Base-by-base conservation (phyloP, 2,113 vertebrate species). In the Aegotheles bennettii region DNA sequence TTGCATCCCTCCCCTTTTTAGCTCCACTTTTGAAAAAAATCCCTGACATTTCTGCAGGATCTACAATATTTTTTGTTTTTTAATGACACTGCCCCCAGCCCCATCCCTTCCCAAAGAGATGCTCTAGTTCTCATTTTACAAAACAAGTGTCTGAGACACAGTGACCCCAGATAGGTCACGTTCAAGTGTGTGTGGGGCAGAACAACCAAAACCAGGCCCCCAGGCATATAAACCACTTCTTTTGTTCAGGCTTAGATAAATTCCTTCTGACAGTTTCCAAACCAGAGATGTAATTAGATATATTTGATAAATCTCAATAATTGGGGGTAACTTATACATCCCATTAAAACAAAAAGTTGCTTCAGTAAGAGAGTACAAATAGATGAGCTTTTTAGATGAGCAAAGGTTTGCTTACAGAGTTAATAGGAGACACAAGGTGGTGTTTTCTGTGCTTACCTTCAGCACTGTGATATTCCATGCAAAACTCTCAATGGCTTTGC, bases 401-500 rank as follows among this genome's bases (percentile, higher is more conserved):
- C 73, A 74, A 89, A 89, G 20, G 51, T 93, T 84, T 82, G 65
- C 9, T 80, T 33, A 56, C 4, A 11, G 74, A 50, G 24, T 81
- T 84, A 81, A 47, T 3, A 70, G 3, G 9, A 60, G 51, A 71
- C 48, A 68, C 2, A 7, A 84, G 28, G 43, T 6, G 35, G 21
- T 80, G 43, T 29, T 47, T 56, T 78, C 76, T 84, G 61, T 7
- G 48, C 78, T 84, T 97, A 98, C 98, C 98, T 98, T 98, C 71
- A 98, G 59, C 48, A 98, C 98, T 23, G 98, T 98, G 84, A 98
- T 98, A 89, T 98, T 98, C 98, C 98, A 98, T 3, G 98, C 98
- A 94, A 98, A 98, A 94, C 98, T 98, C 88, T 98, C 98, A 47
- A 98, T 97, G 21, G 98, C 98, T 96, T 98, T 98, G 91, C 97